Base-by-base conservation (phyloP, 2,797 vertebrate species). In the Ptychobarbus kaznakovi region DNA sequence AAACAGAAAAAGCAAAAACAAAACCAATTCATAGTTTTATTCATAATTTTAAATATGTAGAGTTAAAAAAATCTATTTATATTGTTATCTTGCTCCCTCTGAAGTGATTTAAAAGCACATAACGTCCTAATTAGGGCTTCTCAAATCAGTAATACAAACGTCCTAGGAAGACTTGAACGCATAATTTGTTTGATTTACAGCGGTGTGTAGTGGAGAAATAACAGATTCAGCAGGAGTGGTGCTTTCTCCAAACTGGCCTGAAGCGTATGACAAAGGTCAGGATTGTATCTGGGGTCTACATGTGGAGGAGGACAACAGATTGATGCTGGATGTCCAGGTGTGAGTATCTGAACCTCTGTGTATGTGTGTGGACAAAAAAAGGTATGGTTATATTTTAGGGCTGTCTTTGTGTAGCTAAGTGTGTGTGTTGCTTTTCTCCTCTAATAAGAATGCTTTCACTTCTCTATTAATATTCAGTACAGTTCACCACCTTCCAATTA, bases 261-360 rank as follows among this genome's bases (percentile, higher is more conserved):
- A 99, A 94, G 96, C 97, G 0, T 99, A 99, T 0, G 96, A 99
- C 91, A 97, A 97, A 80, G 98, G 98, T 61, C 98, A 99, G 92
- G 98, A 99, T 93, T 99, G 98, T 95, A 99, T 99, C 94, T 99
- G 98, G 98, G 98, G 97, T 1, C 95, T 98, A 83, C 98, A 99
- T 0, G 97, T 99, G 93, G 97, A 99, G 87, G 97, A 99, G 89
- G 97, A 99, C 95, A 98, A 98, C 92, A 96, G 98, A 86, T 95
- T 99, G 94, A 96, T 99, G 96, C 92, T 99, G 91, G 97, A 99
- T 0, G 79, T 99, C 90, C 96, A 96, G 81, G 96, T 98, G 98
- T 99, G 95, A 98, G 98, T 96, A 66, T 13, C 28, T 38, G 53
- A 72, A 61, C 74, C 46, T 66, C 53, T 90, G 90, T 91, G 89